Evolutionary conservation across 2,797 vertebrate species (phyloP).

Genomic region (Hoplostethus mediterraneus): DNA sequence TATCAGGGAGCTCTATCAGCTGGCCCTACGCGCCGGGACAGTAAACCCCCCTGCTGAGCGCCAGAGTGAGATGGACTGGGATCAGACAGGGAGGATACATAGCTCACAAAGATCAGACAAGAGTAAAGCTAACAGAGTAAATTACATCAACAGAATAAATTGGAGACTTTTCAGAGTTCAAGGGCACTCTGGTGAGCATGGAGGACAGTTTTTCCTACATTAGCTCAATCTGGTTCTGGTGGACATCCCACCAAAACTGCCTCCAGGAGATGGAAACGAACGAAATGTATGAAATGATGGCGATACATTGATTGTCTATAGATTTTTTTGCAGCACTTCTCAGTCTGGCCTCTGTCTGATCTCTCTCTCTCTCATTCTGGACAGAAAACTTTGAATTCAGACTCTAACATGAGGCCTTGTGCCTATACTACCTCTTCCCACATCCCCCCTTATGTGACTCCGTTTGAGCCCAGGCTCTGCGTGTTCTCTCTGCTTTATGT

Average conservation of each 20-base stretch:
- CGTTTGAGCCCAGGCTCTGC: slow-evolving; percentile 58
- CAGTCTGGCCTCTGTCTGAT: slow-evolving; percentile 50
- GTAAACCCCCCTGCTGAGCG: slow-evolving; percentile 53
- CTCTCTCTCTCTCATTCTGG: slow-evolving; percentile 57
- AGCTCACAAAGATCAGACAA: slow-evolving; percentile 31
- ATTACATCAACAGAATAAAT: slow-evolving; percentile 38
- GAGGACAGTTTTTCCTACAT: slow-evolving; percentile 22
- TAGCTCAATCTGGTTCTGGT: slow-evolving; percentile 21
- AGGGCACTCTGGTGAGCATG: too few relatives aligned
- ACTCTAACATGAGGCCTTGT: slow-evolving; percentile 64
- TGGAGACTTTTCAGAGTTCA: too few relatives aligned
- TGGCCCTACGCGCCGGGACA: slow-evolving; percentile 94
- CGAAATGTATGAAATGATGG: slow-evolving; percentile 14
- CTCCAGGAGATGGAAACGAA: slow-evolving; percentile 45
- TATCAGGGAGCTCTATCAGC: slow-evolving; percentile 96
- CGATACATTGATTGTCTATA: slow-evolving; percentile 6
- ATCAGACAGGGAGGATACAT: slow-evolving; percentile 45
- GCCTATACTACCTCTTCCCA: slow-evolving; percentile 80
- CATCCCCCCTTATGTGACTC: slow-evolving; percentile 67
- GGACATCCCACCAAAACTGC: slow-evolving; percentile 42
- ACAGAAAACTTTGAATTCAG: slow-evolving; percentile 51
- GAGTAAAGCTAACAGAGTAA: slow-evolving; percentile 20
- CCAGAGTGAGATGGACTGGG: slow-evolving; percentile 44
- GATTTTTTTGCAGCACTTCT: slow-evolving; percentile 51
- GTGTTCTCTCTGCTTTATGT: slow-evolving; percentile 42